Conservation (phyloP, 2,888 invertebrate genomes). For the Limnephilus marmoratus region DNA sequence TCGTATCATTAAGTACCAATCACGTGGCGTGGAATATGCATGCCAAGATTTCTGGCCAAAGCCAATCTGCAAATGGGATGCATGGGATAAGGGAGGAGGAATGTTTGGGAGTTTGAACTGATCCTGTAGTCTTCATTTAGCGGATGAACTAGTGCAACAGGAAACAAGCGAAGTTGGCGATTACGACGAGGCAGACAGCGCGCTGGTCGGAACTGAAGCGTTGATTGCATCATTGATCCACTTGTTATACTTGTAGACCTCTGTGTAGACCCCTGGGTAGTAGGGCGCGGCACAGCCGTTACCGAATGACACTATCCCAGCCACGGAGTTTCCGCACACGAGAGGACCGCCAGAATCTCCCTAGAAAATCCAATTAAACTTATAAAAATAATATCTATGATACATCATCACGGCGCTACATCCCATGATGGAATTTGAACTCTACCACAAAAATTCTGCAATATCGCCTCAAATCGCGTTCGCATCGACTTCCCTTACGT, state of each 20-base stretch:
- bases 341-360: constrained; percentile 48
- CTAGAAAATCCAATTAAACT: constrained; percentile 11
- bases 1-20: too few relatives aligned
- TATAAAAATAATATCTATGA: background rate
- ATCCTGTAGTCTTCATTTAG: background rate
- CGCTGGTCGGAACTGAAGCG: background rate
- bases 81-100: background rate
- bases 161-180: background rate
- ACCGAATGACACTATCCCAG: constrained; percentile 28
- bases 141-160: background rate
- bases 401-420: too few relatives aligned
- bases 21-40: too few relatives aligned
- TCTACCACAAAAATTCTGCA: too few relatives aligned
- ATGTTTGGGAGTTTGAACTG: background rate
- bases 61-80: background rate
- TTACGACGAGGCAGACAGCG: background rate
- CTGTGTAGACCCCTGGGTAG: constrained; percentile 50
- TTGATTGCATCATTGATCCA: constrained; percentile 43
- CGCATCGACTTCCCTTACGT: too few relatives aligned
- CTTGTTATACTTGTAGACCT: constrained; percentile 29
- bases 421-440: too few relatives aligned
- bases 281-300: background rate
- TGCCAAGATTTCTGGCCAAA: too few relatives aligned
- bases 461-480: too few relatives aligned
- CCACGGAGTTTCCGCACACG: constrained; percentile 17